phyloP scores from a whole-genome alignment of 2,888 invertebrate genomes.

The Metalampra italica region DNA sequence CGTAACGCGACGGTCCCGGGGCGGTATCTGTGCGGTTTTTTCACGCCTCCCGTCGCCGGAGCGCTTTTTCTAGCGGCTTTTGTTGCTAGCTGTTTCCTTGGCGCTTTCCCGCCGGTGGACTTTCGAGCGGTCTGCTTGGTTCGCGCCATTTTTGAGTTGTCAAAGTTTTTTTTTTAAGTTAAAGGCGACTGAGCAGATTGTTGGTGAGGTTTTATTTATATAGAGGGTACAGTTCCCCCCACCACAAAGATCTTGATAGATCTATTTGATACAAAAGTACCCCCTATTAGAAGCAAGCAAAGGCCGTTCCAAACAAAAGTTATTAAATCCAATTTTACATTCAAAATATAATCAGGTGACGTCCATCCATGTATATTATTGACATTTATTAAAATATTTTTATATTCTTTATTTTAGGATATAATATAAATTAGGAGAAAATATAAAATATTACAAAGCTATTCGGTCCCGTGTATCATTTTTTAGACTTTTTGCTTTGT shows the following conservation, averaged over 20 bases:
- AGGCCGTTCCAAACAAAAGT: too few relatives aligned
- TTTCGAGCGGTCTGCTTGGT: conserved; percentile 87
- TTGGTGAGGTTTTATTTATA: background rate
- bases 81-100: conserved; percentile 83
- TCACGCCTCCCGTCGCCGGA: conserved; percentile 85
- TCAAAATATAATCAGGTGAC: too few relatives aligned
- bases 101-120: conserved; percentile 86
- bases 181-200: background rate
- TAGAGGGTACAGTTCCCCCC: background rate
- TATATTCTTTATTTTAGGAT: too few relatives aligned
- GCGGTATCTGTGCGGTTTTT: conserved; percentile 85
- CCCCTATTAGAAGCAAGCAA: too few relatives aligned
- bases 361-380: too few relatives aligned
- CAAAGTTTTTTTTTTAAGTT: background rate
- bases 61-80: conserved; percentile 86
- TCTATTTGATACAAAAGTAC: too few relatives aligned
- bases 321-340: too few relatives aligned
- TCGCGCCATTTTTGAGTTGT: conserved; percentile 78
- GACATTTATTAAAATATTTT: too few relatives aligned
- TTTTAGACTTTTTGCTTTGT: too few relatives aligned
- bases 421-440: too few relatives aligned
- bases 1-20: conserved; percentile 84
- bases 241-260: background rate
- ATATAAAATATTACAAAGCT: too few relatives aligned
- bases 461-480: too few relatives aligned